Evolutionary conservation across 2,888 invertebrate species (phyloP).

Genomic region (Melanophora roralis): DNA sequence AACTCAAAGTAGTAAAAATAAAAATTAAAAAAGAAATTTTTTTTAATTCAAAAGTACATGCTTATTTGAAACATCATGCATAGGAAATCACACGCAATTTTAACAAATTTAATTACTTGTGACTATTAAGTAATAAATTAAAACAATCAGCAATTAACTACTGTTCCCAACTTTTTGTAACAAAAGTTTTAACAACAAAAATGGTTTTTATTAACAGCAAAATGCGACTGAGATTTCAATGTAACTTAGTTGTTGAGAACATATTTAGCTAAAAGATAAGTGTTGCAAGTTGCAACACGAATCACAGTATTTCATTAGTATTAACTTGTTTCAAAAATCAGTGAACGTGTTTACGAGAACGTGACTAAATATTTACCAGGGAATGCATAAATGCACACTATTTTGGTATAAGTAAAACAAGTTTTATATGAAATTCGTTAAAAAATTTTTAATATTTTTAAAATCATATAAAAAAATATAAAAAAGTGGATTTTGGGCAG

Average conservation of each 20-base stretch:
- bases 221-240: neutral
- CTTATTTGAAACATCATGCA: neutral
- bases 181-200: constrained; percentile 20
- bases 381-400: too few relatives aligned
- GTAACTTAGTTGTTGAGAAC: neutral
- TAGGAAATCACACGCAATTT: neutral
- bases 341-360: neutral
- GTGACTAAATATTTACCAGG: neutral
- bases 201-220: neutral
- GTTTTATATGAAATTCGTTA: too few relatives aligned
- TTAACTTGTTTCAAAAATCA: constrained; percentile 8
- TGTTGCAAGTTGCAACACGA: neutral
- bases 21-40: constrained; percentile 12
- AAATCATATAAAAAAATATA: too few relatives aligned
- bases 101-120: neutral
- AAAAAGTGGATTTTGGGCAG: too few relatives aligned
- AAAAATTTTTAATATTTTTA: too few relatives aligned
- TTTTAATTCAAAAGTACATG: neutral
- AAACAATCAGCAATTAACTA: constrained; percentile 53
- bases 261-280: neutral
- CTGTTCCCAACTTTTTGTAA: constrained; percentile 5
- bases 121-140: neutral
- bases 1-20: constrained; percentile 8
- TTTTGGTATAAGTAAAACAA: too few relatives aligned
- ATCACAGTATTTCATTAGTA: constrained; percentile 11